Evolutionary conservation across 2,888 invertebrate species (phyloP), one percentile per base, ranked within the genome.

Genomic region (Corbicula japonica): DNA sequence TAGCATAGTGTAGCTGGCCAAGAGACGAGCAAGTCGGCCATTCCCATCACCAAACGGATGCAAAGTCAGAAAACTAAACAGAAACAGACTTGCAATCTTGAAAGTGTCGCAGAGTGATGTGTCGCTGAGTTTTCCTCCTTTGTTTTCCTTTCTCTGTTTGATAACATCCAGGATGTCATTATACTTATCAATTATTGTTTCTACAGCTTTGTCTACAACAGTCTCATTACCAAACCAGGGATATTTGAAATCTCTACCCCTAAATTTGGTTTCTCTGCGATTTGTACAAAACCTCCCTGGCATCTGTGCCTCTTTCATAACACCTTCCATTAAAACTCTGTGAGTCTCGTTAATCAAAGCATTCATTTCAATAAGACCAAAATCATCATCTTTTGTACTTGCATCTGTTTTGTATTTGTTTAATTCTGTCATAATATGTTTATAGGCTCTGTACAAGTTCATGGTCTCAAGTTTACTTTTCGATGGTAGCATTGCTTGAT

Each of bases 21-120:
- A 38, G 8, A 72, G 48, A 15, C 72, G 44, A 10, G 63, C 72
- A 26, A 63, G 63, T 6, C 72, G 32, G 5, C 72, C 72, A 44
- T 72, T 72, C 18, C 72, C 72, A 56, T 72, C 72, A 6, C 44
- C 46, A 56, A 72, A 72, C 2, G 72, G 72, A 35, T 72, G 72
- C 32, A 72, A 21, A 2, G 44, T 41, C 28, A 72, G 30, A 38
- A 72, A 72, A 1, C 44, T 35, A 63, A 56, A 72, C 15, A 72
- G 65, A 30, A 72, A 72, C 12, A 54, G 21, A 21, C 50, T 65
- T 1, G 62, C 62, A 52, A 62, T 52, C 41, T 63, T 62, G 38
- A 71, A n/a, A n/a, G n/a, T n/a, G n/a, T n/a, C n/a, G n/a, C n/a
- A n/a, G n/a, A n/a, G n/a, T n/a, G n/a, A n/a, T n/a, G n/a, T n/a